Conservation (phyloP, 2,113 vertebrate species). For the Corydoras maculifer region DNA sequence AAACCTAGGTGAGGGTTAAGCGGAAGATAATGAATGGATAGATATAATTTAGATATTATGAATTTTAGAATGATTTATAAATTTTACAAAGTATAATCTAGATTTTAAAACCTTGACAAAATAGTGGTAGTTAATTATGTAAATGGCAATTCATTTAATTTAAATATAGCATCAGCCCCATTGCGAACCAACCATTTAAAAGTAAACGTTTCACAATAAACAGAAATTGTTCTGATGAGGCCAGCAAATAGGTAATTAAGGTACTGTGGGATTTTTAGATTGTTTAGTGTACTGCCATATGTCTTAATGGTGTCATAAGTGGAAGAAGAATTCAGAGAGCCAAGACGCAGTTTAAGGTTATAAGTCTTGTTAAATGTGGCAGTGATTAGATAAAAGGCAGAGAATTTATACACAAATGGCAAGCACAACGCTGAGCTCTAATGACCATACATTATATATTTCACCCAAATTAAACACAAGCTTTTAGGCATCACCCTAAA, state of each 20-base stretch:
- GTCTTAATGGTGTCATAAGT: background rate
- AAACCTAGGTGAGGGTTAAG: too few relatives aligned
- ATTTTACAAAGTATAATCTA: too few relatives aligned
- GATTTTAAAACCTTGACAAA: too few relatives aligned
- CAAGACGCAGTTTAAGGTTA: background rate
- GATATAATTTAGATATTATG: too few relatives aligned
- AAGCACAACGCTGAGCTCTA: background rate
- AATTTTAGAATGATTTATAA: too few relatives aligned
- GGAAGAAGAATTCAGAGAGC: background rate
- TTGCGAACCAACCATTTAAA: too few relatives aligned
- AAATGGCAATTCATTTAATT: too few relatives aligned
- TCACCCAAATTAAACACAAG: conserved; percentile 1
- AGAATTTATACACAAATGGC: background rate
- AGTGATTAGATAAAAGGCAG: conserved; percentile 6
- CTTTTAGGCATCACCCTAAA: background rate
- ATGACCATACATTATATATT: background rate
- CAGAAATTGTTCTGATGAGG: too few relatives aligned
- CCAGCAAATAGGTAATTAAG: conserved; percentile 1
- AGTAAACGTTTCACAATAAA: too few relatives aligned
- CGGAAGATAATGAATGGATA: too few relatives aligned
- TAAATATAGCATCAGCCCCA: too few relatives aligned
- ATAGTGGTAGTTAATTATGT: too few relatives aligned
- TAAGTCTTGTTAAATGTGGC: conserved; percentile 1
- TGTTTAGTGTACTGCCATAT: background rate
- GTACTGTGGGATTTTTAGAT: background rate